phyloP scores from a whole-genome alignment of 2,888 invertebrate genomes.

The Nebria salina region DNA sequence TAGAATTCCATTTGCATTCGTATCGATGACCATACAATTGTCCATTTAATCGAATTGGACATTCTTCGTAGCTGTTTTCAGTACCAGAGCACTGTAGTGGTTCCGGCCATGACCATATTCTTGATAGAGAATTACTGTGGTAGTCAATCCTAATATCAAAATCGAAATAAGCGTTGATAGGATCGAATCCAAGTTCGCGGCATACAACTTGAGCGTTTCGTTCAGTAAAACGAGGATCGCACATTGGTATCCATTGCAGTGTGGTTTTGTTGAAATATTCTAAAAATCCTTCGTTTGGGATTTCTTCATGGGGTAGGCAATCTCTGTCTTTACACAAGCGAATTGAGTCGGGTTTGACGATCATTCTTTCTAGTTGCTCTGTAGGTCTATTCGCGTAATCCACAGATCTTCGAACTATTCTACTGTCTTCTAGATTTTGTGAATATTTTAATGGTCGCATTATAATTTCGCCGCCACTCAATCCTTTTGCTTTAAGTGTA shows the following conservation, averaged over 20 bases:
- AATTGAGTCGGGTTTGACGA: constrained; percentile 71
- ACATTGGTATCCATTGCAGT: constrained; percentile 95
- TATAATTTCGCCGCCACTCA: constrained; percentile 76
- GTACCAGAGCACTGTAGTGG: constrained; percentile 85
- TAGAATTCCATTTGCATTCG: constrained; percentile 88
- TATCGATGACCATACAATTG: constrained; percentile 86
- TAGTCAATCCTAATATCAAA: constrained; percentile 87
- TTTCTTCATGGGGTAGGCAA: constrained; percentile 69
- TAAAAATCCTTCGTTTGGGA: constrained; percentile 83
- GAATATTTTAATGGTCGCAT: constrained; percentile 72
- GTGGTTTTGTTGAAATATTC: constrained; percentile 96
- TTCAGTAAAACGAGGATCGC: constrained; percentile 94
- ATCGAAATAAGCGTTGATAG: constrained; percentile 88
- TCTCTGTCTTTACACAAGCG: constrained; percentile 82
- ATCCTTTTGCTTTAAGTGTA: constrained; percentile 84
- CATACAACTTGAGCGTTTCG: constrained; percentile 97
- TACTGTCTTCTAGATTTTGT: constrained; percentile 61
- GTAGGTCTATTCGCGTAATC: constrained; percentile 55
- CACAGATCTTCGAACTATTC: constrained; percentile 62
- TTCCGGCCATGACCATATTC: constrained; percentile 96
- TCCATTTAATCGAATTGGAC: constrained; percentile 88
- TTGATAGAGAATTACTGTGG: constrained; percentile 85
- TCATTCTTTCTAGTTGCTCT: constrained; percentile 66
- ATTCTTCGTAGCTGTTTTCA: constrained; percentile 81
- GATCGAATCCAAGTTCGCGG: constrained; percentile 88